Evolutionary conservation across 2,797 vertebrate genomes (phyloP), one percentile per base, ranked within the genome.

Genomic region (Monodelphis domestica): DNA sequence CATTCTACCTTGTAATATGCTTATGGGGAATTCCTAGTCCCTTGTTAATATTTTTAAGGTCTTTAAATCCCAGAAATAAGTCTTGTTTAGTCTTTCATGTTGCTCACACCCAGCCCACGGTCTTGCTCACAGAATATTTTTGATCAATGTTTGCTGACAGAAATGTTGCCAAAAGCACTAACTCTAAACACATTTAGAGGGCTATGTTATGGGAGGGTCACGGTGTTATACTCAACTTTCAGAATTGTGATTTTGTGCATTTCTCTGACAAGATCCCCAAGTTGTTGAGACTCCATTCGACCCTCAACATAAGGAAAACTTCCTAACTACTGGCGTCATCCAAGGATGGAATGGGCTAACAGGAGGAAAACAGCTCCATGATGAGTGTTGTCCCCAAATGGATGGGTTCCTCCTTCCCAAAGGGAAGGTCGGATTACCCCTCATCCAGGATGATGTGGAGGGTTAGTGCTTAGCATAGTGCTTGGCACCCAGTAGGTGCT

Each of bases 261-360:
- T 93, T 93, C 12, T 33, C 51, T 91, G 90, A 84, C 55, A 78
- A 17, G 7, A 56, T 95, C 91, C 45, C 93, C 12, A 95, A 87
- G n/a, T n/a, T 29, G 38, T 29, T 90, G 56, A 63, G 89, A 90
- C 28, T 7, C 89, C 59, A n/a, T 70, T 70, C 38, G 24, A 84
- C 38, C 21, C 4, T 84, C 38, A 26, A 26, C 21, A 84, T 50
- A 50, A 84, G 70, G 38, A 45, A 84, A 26, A 26, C 38, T 50
- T 50, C 38, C 17, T 50, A 50, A 38, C 63, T 9, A 2, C 30
- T 84, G 38, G 45, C 84, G 38, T 26, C 11, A 11, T 45, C 17
- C 38, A 38, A 1, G 45, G 5, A 26, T 24, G 70, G 38, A 45
- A 26, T 9, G 63, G 17, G 63, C n/a, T 38, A 45, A 38, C 17